A percentile compares a stretch with the other conserved stretches of the same genome.
These are phyloP conservation scores for Boloria euphrosyne DNA, from an alignment of 2,888 invertebrate species.

Conservation along the genomic window DNA sequence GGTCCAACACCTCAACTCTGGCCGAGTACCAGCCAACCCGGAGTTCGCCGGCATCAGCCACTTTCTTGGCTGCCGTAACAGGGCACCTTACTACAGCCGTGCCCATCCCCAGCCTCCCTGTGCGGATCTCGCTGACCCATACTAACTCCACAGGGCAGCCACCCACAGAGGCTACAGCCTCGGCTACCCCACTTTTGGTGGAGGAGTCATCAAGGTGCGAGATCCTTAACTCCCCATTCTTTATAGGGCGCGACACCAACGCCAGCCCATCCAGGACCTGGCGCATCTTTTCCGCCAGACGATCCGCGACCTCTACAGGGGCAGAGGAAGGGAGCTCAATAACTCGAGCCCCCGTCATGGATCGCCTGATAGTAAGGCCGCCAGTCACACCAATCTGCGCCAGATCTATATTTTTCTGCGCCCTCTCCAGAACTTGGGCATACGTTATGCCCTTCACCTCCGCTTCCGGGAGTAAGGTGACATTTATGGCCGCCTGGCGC, in stretches of 20 bases:
- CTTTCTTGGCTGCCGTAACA: background rate
- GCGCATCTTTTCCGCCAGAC: background rate
- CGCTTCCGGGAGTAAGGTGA: background rate
- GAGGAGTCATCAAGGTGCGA: slow-evolving; percentile 8
- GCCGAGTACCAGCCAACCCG: slow-evolving; percentile 7
- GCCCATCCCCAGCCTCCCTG: background rate
- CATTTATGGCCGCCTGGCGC: background rate
- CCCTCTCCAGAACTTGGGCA: background rate
- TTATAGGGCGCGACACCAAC: background rate
- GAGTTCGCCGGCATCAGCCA: background rate
- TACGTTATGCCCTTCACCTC: background rate
- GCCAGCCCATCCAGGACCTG: slow-evolving; percentile 10
- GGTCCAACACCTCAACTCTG: slow-evolving; percentile 1
- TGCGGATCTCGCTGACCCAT: background rate
- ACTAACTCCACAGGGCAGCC: background rate
- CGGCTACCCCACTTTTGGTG: background rate
- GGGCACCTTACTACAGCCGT: background rate
- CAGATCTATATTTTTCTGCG: background rate
- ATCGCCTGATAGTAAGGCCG: background rate
- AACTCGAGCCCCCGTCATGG: slow-evolving; percentile 5
- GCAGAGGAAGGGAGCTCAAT: background rate
- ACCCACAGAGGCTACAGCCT: background rate
- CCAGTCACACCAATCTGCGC: background rate
- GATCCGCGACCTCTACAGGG: background rate
- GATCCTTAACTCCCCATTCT: background rate